Evolutionary conservation across 2,113 vertebrate species (phyloP), one percentile per base, ranked within the genome.

Genomic region (Chaetura pelagica): DNA sequence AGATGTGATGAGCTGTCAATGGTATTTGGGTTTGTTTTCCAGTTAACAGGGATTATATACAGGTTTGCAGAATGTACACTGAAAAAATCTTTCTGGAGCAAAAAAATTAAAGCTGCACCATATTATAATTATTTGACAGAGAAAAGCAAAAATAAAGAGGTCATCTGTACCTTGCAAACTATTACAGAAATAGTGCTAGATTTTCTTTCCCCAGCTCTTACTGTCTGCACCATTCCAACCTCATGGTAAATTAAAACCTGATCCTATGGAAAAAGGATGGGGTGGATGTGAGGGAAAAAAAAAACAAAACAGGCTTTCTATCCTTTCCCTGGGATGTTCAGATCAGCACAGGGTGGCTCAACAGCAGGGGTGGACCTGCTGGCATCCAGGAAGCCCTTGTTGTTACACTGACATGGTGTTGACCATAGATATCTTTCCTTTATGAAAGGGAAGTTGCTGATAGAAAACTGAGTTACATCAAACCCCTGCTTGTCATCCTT

Each of bases 281-380:
- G 15, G 21, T 61, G 49, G 40, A 32, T 55, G 19, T 10, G 14
- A 71, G 26, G 2, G 16, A 4, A 4, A 2, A 3, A 7, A 32
- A 11, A 7, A 32, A n/a, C n/a, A n/a, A 21, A 18, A 13, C 23
- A 52, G 51, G 23, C 9, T 69, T 63, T 80, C 16, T 13, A 29
- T 57, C 24, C 35, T 61, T 57, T 62, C 46, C n/a, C 17, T 30
- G 51, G 19, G 26, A 21, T 0, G 2, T 22, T n/a, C 34, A 42
- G 49, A 34, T 19, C 1, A 2, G 14, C 63, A 15, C 0, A 3
- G 17, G 0, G 1, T 59, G 64, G 15, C 30, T 22, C 67, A 42
- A 38, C 3, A 3, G 29, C 49, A 2, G 10, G 48, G 20, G 1
- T 21, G 79, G 58, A 67, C 26, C 51, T 66, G 66, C 32, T 35